Evolutionary conservation across 2,113 vertebrate species (phyloP).

Genomic region (Orcinus orca): DNA sequence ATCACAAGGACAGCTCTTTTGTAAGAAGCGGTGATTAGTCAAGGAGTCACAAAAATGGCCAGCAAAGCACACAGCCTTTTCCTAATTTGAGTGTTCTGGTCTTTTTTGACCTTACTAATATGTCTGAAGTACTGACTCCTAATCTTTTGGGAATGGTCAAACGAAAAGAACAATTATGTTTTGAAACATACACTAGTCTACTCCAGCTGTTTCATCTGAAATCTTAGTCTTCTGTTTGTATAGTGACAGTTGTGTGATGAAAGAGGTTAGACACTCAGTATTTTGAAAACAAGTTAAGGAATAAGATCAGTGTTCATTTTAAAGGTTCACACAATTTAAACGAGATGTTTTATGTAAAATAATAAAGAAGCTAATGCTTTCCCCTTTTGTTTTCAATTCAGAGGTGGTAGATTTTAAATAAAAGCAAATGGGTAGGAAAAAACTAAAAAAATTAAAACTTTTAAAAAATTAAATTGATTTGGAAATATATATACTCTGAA

Average conservation of each 20-base stretch:
- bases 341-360: conserved; percentile 18
- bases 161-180: conserved; percentile 40
- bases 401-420: conserved; percentile 42
- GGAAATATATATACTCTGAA: background rate
- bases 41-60: conserved; percentile 8
- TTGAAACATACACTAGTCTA: conserved; percentile 23
- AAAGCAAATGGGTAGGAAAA: conserved; percentile 8
- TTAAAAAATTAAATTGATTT: conserved; percentile 12
- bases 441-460: background rate
- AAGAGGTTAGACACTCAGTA: conserved; percentile 32
- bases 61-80: conserved; percentile 21
- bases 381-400: conserved; percentile 48
- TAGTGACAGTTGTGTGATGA: conserved; percentile 34
- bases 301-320: conserved; percentile 47
- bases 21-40: conserved; percentile 7
- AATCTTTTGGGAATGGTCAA: conserved; percentile 32
- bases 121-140: background rate
- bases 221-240: conserved; percentile 43
- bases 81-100: conserved; percentile 26
- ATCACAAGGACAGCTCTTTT: background rate
- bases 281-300: conserved; percentile 60
- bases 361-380: conserved; percentile 10
- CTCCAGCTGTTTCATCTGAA: conserved; percentile 51
- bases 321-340: conserved; percentile 51
- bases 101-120: conserved; percentile 39